phyloP scores from a whole-genome alignment of 2,888 invertebrate species.

The Polietes domitor region DNA sequence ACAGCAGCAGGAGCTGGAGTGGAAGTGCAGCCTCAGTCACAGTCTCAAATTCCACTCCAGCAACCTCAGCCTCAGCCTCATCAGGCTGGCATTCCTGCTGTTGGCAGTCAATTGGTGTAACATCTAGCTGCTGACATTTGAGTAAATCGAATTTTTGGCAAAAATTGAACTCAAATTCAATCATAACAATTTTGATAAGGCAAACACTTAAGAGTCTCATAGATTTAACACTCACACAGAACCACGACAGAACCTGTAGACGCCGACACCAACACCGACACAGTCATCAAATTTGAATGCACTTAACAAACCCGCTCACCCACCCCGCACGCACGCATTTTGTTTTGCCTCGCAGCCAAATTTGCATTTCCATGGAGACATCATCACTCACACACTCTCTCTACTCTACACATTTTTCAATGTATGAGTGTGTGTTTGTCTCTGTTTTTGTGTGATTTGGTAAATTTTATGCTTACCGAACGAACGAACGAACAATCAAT shows the following conservation, averaged over 20 bases:
- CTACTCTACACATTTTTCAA: no score
- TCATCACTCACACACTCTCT: neutral
- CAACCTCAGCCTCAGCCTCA: neutral
- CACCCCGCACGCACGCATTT: neutral
- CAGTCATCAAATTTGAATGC: conserved; percentile 27
- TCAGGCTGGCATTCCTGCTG: no score
- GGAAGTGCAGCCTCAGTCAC: no score
- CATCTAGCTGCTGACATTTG: conserved; percentile 28
- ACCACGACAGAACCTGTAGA: neutral
- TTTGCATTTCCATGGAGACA: neutral
- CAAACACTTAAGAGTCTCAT: conserved; percentile 42
- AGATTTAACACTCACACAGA: neutral
- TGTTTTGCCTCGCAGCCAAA: neutral
- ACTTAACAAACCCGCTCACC: conserved; percentile 25
- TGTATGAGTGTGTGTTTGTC: neutral
- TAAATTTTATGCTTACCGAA: conserved; percentile 22
- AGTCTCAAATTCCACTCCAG: neutral
- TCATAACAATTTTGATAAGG: conserved; percentile 44
- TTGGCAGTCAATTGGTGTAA: neutral
- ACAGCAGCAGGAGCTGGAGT: neutral
- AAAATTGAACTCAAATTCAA: conserved; percentile 55
- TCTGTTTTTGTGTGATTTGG: neutral
- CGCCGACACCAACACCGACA: neutral
- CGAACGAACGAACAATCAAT: conserved; percentile 34
- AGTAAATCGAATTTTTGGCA: conserved; percentile 49